phyloP scores from a whole-genome alignment of 2,797 vertebrate species.

The Sitta carolinensis region DNA sequence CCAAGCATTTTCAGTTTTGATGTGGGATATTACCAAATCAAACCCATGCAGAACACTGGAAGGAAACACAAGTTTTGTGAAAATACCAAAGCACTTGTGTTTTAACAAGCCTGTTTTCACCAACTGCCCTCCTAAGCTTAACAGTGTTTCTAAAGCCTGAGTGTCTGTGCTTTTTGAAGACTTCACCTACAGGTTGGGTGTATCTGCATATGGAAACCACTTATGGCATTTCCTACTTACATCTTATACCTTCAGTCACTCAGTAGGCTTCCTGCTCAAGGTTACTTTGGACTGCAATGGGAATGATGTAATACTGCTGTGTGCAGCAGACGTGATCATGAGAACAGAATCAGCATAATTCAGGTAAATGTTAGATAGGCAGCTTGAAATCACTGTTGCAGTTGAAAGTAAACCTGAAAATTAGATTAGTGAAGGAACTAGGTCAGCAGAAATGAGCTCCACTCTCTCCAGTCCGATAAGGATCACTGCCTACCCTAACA shows the following conservation, averaged over 20 bases:
- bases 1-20: not conserved
- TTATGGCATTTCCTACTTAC: not conserved
- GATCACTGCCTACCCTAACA: not conserved
- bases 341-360: slow-evolving; percentile 42
- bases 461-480: not conserved
- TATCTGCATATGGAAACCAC: not conserved
- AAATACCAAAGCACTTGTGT: not conserved
- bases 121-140: not conserved
- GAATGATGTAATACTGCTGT: slow-evolving; percentile 13
- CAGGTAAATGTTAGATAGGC: slow-evolving; percentile 26
- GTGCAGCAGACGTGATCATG: not conserved
- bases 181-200: not conserved
- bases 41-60: not conserved
- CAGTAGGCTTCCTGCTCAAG: not conserved
- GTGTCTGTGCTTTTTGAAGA: not conserved
- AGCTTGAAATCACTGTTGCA: not conserved
- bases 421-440: slow-evolving; percentile 44
- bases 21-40: not conserved
- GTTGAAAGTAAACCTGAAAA: slow-evolving; percentile 49
- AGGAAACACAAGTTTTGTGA: not conserved
- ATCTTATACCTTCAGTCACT: not conserved
- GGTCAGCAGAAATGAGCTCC: slow-evolving; percentile 35
- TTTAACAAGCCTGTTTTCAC: not conserved
- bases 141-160: not conserved
- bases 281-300: not conserved